Base-by-base conservation (phyloP, 1,140 invertebrate genomes). In the Heliconius eleuchia region DNA sequence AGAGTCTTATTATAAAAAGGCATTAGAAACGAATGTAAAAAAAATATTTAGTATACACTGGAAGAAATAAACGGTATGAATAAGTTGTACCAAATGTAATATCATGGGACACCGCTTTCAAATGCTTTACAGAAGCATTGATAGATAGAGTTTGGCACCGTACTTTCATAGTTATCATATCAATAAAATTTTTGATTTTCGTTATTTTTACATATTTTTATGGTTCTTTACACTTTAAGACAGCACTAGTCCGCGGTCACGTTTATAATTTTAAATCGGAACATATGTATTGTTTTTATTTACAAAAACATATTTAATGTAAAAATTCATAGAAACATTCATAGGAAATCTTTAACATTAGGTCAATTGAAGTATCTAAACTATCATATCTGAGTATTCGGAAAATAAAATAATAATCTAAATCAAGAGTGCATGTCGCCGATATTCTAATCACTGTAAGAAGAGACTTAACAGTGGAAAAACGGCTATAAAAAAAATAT, bases 261-360 rank as follows among this genome's bases (percentile, higher is more conserved):
- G 3, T 46, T 46, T 46, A 46, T 46, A 46, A 60, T 3, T 60
- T 60, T 27, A 66, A 66, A 0, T 23, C 3, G 23, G 13, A 16
- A 30, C 60, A 30, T 66, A 66, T 66, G 60, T 5, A 5, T 30
- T 66, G 11, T 30, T 66, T 37, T 66, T 66, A 66, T 66, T 66
- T 66, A 66, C 60, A 66, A 66, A 66, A 37, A 30, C 30, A 66
- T 30, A 27, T 60, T 23, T 30, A 27, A 30, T 66, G 60, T 66
- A 66, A 30, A 66, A 66, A 30, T 27, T 66, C 60, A 66, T 66
- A 66, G 27, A 66, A 66, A 66, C 60, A 30, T 66, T 30, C 13
- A 16, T 66, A 66, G 60, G 60, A 27, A 66, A 66, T 30, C 60
- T 66, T 66, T 66, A 66, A 66, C 11, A 66, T 30, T 30, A 66